Conservation (phyloP, 2,888 invertebrate genomes). For the Tachina fera region DNA sequence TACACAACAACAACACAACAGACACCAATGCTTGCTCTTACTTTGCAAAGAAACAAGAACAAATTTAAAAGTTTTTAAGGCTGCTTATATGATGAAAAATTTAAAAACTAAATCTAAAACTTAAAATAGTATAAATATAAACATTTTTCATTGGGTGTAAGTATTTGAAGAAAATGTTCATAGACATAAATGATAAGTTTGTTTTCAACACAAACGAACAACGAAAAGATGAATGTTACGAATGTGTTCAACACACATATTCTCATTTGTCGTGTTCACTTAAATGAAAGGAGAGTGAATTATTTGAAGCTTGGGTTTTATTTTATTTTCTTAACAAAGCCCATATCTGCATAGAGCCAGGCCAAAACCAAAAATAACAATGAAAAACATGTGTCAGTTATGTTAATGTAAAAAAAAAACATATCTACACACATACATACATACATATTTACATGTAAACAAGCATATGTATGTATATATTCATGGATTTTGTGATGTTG, state of each 20-base stretch:
- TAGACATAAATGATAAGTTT: conserved; percentile 63
- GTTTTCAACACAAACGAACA: conserved; percentile 61
- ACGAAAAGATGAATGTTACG: conserved; percentile 48
- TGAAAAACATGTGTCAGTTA: conserved; percentile 69
- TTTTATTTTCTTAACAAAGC: conserved; percentile 28
- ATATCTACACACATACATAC: no score
- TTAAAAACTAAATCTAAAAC: no score
- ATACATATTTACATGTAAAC: no score
- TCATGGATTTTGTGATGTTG: conserved; percentile 48
- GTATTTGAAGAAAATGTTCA: conserved; percentile 55
- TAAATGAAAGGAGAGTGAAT: conserved; percentile 68
- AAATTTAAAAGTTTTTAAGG: no score
- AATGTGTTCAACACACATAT: conserved; percentile 55
- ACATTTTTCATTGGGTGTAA: conserved; percentile 38
- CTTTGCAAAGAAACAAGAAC: no score
- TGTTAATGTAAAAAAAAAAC: conserved; percentile 47
- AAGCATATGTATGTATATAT: background rate
- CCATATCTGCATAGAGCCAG: conserved; percentile 11
- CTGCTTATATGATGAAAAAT: no score
- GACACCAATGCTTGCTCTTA: no score
- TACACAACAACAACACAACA: no score
- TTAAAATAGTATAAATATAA: background rate
- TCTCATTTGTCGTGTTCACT: conserved; percentile 64
- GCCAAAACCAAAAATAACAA: conserved; percentile 43
- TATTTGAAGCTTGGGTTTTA: conserved; percentile 23